Conservation (phyloP, 2,797 vertebrate genomes). For the Myripristis jacobus region DNA sequence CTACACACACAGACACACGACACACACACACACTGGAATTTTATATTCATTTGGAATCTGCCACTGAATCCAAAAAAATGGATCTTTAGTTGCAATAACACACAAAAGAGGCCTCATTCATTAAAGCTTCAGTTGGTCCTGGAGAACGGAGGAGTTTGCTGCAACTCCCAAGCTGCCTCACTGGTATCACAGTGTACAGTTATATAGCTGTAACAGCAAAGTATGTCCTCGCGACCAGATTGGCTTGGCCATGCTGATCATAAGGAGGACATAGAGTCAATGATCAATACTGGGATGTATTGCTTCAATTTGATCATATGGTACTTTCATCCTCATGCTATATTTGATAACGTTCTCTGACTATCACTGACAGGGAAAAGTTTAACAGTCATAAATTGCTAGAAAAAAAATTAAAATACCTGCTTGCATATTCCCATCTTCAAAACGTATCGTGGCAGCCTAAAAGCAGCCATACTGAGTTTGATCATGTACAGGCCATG, state of each 20-base stretch:
- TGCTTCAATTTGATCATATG: conserved; percentile 72
- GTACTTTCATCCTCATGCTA: conserved; percentile 42
- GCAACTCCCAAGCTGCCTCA: conserved; percentile 76
- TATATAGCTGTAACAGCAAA: conserved; percentile 72
- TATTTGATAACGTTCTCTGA: conserved; percentile 64
- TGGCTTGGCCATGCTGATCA: conserved; percentile 67
- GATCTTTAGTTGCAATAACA: conserved; percentile 54
- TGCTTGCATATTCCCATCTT: conserved; percentile 76
- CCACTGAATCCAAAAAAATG: conserved; percentile 44
- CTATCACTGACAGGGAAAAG: conserved; percentile 58
- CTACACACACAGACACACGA: conserved; percentile 5
- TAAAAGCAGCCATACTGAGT: conserved; percentile 60
- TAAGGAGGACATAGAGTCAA: conserved; percentile 46
- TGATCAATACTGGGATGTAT: conserved; percentile 76
- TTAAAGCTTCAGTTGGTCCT: conserved; percentile 83
- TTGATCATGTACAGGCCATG: neutral
- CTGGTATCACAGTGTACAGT: conserved; percentile 80
- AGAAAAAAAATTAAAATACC: conserved; percentile 51
- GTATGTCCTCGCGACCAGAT: conserved; percentile 55
- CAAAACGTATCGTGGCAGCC: conserved; percentile 53
- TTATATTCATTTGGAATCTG: conserved; percentile 56
- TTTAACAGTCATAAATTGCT: conserved; percentile 71
- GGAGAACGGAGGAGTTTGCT: conserved; percentile 65
- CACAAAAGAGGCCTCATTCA: conserved; percentile 61
- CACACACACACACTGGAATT: conserved; percentile 39